phyloP scores from a whole-genome alignment of 2,888 invertebrate genomes.

The Kryphioiulus occultus region DNA sequence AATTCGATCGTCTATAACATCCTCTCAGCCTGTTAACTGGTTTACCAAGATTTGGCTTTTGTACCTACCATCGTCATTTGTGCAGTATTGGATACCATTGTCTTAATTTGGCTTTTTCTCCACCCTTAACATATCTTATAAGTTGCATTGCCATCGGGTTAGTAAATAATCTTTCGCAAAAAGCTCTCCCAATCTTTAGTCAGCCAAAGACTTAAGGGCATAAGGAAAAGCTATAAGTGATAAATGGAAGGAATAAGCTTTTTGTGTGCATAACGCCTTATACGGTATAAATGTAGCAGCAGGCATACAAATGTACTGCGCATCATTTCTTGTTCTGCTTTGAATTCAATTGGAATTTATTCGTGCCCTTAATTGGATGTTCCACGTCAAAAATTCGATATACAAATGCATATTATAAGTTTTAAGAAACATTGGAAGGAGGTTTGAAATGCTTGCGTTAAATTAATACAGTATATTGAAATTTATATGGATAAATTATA shows the following conservation, averaged over 20 bases:
- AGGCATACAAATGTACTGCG: neutral
- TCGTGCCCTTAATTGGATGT: too few species aligned
- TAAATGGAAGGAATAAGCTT: neutral
- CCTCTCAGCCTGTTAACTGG: neutral
- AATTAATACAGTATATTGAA: too few species aligned
- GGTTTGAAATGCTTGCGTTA: too few species aligned
- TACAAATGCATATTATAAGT: too few species aligned
- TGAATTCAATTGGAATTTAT: too few species aligned
- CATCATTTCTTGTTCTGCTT: neutral
- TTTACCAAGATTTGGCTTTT: conserved; percentile 4
- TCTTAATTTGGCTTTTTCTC: neutral
- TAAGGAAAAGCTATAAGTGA: conserved; percentile 17
- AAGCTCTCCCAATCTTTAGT: neutral
- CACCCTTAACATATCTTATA: neutral
- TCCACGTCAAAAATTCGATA: too few species aligned
- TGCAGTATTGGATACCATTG: neutral
- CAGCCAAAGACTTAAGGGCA: neutral
- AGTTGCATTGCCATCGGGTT: neutral
- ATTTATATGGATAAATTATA: too few species aligned
- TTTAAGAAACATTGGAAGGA: too few species aligned
- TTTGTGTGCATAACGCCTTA: neutral
- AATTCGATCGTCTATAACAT: neutral
- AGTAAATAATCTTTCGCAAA: conserved; percentile 25
- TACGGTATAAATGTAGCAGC: neutral
- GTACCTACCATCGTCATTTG: neutral